phyloP scores from a whole-genome alignment of 2,113 vertebrate genomes.

The Chelonoidis abingdonii region DNA sequence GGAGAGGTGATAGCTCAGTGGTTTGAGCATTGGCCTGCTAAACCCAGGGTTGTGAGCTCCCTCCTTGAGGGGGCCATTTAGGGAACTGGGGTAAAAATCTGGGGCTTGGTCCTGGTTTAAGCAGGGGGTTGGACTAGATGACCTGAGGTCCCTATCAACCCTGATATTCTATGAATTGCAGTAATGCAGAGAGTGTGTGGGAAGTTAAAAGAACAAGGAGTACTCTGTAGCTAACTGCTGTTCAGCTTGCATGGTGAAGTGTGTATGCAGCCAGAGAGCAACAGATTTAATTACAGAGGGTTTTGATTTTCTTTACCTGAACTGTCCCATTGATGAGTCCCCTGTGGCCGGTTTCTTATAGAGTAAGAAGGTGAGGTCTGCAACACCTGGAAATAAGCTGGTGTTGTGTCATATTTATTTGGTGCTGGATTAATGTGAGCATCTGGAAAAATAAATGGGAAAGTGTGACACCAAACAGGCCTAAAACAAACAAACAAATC shows the following conservation, averaged over 20 bases:
- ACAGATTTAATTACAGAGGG: fast-evolving
- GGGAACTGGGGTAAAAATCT: too few species aligned
- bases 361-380: not conserved
- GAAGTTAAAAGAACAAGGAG: too few species aligned
- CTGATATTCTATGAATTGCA: not conserved
- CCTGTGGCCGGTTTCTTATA: not conserved
- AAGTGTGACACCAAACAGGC: not conserved
- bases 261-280: fast-evolving
- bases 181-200: not conserved
- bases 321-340: fast-evolving
- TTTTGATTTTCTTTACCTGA: not conserved
- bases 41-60: too few species aligned
- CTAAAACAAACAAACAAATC: not conserved
- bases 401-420: fast-evolving
- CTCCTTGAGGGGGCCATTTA: too few species aligned
- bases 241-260: fast-evolving
- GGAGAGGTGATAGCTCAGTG: not conserved
- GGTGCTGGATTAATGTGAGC: not conserved
- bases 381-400: not conserved
- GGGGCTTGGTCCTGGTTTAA: too few species aligned
- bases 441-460: not conserved
- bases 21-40: too few species aligned
- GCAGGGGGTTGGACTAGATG: too few species aligned
- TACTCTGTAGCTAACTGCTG: not conserved
- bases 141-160: too few species aligned